Conservation (phyloP, 23 tunicate species). For the Halocynthia roretzi region DNA sequence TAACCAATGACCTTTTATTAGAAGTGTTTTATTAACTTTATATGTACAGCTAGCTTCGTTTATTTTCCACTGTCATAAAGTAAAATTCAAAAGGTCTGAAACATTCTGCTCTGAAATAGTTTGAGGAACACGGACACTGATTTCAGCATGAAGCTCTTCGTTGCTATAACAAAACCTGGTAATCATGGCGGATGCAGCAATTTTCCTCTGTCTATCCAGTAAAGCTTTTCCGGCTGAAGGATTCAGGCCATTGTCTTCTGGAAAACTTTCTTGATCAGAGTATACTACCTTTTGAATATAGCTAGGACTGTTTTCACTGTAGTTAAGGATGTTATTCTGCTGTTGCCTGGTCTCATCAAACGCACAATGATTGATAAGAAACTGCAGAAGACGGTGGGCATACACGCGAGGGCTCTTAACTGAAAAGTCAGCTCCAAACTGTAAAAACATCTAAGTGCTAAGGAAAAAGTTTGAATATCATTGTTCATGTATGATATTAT, state of each 20-base stretch:
- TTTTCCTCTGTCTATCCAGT: background rate
- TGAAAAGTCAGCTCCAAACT: conserved; percentile 92
- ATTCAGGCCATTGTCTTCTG: background rate
- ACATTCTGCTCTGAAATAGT: background rate
- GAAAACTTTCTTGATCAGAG: background rate
- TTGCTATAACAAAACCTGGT: conserved; percentile 48
- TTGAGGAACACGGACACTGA: background rate
- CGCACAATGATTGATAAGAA: conserved; percentile 15
- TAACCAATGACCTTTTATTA: too few species aligned
- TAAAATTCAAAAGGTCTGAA: background rate
- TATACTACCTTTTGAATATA: background rate
- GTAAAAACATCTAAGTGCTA: conserved; percentile 7
- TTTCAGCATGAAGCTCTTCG: conserved; percentile 25
- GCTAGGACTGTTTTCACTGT: background rate
- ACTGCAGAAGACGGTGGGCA: conserved; percentile 69
- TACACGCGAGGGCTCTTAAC: conserved; percentile 80
- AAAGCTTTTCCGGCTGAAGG: background rate
- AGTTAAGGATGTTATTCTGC: background rate
- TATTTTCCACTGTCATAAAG: background rate
- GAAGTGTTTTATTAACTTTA: too few species aligned
- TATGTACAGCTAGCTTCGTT: too few species aligned
- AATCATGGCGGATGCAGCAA: background rate
- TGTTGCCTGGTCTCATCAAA: background rate
- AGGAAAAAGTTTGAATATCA: too few species aligned
- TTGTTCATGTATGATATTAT: too few species aligned